Evolutionary conservation across 2,113 vertebrate genomes (phyloP).

Genomic region (Xenus cinereus): DNA sequence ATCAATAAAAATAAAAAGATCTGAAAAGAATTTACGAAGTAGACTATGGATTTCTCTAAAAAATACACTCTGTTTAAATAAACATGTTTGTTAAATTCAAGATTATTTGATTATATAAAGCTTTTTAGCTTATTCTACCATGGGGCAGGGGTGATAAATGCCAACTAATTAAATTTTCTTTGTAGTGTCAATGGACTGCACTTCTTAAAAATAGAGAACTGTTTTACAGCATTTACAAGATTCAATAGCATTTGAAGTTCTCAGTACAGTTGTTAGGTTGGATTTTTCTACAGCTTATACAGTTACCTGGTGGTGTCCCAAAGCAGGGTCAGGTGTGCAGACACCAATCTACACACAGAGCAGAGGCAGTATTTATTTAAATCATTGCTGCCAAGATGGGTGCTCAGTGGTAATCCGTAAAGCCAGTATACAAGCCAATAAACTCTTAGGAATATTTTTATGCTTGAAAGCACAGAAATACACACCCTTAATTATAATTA

Average conservation of each 20-base stretch:
- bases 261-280: background rate
- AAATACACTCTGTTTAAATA: slow-evolving; percentile 51
- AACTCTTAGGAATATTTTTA: no score
- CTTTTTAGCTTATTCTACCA: slow-evolving; percentile 43
- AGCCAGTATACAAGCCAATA: no score
- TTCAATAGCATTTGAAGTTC: background rate
- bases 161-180: slow-evolving; percentile 61
- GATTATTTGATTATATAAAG: slow-evolving; percentile 59
- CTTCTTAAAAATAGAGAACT: slow-evolving; percentile 25
- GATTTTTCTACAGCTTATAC: background rate
- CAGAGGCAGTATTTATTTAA: no score
- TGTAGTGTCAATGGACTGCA: background rate
- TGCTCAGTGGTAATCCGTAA: no score
- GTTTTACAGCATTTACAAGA: slow-evolving; percentile 4
- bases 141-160: background rate
- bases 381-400: no score
- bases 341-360: no score
- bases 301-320: background rate
- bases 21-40: slow-evolving; percentile 56
- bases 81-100: slow-evolving; percentile 63
- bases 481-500: no score
- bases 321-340: no score
- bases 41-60: slow-evolving; percentile 54
- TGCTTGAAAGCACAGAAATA: no score
- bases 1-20: slow-evolving; percentile 67